A percentile compares a stretch with the other conserved stretches of the same genome.
These are phyloP conservation scores for Sebastes jordani DNA, from an alignment of 2,797 vertebrate species.

Conservation along the genomic window DNA sequence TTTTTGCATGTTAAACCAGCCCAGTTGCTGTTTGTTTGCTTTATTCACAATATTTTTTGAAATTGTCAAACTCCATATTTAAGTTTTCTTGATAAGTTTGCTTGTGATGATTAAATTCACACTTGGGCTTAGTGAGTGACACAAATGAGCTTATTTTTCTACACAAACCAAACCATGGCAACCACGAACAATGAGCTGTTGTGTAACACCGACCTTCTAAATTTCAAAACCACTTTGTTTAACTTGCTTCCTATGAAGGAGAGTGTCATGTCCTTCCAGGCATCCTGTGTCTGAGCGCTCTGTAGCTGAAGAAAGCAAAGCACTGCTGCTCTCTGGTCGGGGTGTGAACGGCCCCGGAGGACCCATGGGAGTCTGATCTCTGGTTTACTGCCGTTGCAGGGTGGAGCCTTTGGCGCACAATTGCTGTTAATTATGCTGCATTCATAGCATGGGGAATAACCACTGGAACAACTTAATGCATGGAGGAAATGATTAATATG, in stretches of 20 bases:
- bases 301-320: background rate
- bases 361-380: slow-evolving; percentile 13
- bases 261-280: background rate
- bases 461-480: background rate
- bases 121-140: background rate
- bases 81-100: background rate
- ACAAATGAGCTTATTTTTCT: background rate
- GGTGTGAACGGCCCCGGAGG: slow-evolving; percentile 11
- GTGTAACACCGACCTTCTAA: background rate
- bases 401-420: slow-evolving; percentile 13
- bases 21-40: background rate
- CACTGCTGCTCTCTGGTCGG: background rate
- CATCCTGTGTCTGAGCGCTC: background rate
- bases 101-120: background rate
- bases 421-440: background rate
- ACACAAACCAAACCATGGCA: background rate
- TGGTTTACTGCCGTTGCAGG: slow-evolving; percentile 9
- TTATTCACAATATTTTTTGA: background rate
- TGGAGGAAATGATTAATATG: slow-evolving; percentile 18
- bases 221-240: background rate
- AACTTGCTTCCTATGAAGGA: background rate
- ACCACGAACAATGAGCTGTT: background rate
- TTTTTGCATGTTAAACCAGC: background rate
- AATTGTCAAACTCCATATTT: background rate
- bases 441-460: background rate